Conservation (phyloP, 2,113 vertebrate species). For the Artemisiospiza belli region DNA sequence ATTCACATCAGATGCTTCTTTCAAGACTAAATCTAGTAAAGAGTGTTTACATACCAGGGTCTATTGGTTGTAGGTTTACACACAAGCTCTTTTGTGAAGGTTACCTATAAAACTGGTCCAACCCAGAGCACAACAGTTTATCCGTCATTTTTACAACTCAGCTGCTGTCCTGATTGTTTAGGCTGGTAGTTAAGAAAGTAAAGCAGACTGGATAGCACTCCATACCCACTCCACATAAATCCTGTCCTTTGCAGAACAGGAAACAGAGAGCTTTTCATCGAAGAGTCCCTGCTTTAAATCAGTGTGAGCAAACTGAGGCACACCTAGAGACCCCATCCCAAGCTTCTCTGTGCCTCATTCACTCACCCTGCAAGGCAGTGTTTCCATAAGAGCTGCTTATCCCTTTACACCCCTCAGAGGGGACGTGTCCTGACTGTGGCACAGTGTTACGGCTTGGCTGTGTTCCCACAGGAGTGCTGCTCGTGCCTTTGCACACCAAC, state of each 20-base stretch:
- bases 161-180: background rate
- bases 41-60: background rate
- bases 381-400: background rate
- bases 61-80: background rate
- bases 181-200: background rate
- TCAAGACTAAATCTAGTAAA: background rate
- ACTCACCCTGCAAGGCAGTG: background rate
- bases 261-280: background rate
- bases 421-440: background rate
- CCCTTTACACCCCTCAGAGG: background rate
- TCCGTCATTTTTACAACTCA: background rate
- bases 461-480: background rate
- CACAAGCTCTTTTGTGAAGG: background rate
- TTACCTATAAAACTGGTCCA: background rate
- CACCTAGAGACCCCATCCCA: background rate
- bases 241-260: background rate
- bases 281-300: background rate
- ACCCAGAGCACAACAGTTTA: background rate
- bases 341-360: background rate
- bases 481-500: accelerated
- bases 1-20: background rate
- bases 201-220: background rate
- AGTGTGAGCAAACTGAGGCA: background rate
- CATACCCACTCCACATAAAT: background rate
- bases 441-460: background rate